Percentiles rank a stretch among this genome's conserved stretches.
phyloP scores from a whole-genome alignment of 2,113 vertebrate genomes.

The Zosterops lateralis region DNA sequence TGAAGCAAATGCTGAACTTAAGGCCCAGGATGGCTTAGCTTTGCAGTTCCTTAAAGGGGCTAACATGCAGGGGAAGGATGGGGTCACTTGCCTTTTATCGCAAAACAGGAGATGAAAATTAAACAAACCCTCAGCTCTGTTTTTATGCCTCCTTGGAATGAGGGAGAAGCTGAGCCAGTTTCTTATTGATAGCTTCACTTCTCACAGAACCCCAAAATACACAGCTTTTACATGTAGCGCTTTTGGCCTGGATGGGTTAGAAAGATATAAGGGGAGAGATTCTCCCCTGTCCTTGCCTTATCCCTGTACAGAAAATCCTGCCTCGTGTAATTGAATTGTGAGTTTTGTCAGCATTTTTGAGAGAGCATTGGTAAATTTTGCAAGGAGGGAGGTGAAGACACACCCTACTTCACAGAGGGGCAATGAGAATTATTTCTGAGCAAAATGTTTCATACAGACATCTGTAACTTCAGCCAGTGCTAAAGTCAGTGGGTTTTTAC shows the following conservation, averaged over 20 bases:
- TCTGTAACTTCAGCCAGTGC: neutral
- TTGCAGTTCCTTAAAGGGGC: neutral
- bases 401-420: neutral
- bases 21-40: neutral
- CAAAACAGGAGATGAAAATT: neutral
- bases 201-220: neutral
- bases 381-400: neutral
- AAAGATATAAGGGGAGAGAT: neutral
- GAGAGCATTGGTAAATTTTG: neutral
- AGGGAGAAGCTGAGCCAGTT: neutral
- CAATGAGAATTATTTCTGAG: neutral
- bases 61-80: neutral
- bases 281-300: neutral
- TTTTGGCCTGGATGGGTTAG: neutral
- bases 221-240: neutral
- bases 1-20: neutral
- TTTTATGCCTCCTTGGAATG: neutral
- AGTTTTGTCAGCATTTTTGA: neutral
- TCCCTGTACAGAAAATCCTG: neutral
- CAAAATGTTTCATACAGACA: neutral
- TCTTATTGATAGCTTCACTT: neutral
- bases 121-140: neutral
- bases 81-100: neutral
- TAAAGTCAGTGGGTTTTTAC: neutral
- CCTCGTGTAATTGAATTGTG: neutral